A percentile compares a stretch with the other conserved stretches of the same genome.
Conservation (phyloP, 2,113 vertebrate genomes). For the Equus quagga region DNA sequence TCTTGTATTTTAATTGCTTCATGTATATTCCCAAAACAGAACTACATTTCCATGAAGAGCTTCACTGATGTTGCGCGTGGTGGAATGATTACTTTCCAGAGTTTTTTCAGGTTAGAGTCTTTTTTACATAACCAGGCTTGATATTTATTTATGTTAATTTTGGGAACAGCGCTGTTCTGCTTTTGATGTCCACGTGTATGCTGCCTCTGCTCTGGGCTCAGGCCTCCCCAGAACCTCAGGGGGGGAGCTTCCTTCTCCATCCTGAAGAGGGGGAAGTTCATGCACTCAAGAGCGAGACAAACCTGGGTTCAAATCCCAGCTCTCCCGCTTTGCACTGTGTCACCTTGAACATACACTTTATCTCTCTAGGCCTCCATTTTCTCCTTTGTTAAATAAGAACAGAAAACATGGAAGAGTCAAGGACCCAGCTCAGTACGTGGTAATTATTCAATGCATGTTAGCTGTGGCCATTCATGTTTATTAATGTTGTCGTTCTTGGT, state of each 20-base stretch:
- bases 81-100: not conserved
- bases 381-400: not conserved
- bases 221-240: not conserved
- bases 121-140: not conserved
- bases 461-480: not conserved
- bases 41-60: not conserved
- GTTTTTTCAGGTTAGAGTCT: not conserved
- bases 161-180: not conserved
- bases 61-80: not conserved
- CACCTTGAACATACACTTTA: not conserved
- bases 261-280: not conserved
- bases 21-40: not conserved
- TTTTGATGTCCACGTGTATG: not conserved
- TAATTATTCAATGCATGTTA: not conserved
- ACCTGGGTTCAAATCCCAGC: not conserved
- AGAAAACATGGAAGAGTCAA: not conserved
- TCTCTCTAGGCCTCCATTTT: not conserved
- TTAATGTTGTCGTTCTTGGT: no score
- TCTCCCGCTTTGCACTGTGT: not conserved
- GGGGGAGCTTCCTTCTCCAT: not conserved
- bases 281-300: not conserved
- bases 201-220: not conserved
- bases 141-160: not conserved
- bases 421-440: not conserved
- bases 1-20: not conserved